Base-by-base conservation (phyloP, 2,113 vertebrate genomes). In the Nymphicus hollandicus region DNA sequence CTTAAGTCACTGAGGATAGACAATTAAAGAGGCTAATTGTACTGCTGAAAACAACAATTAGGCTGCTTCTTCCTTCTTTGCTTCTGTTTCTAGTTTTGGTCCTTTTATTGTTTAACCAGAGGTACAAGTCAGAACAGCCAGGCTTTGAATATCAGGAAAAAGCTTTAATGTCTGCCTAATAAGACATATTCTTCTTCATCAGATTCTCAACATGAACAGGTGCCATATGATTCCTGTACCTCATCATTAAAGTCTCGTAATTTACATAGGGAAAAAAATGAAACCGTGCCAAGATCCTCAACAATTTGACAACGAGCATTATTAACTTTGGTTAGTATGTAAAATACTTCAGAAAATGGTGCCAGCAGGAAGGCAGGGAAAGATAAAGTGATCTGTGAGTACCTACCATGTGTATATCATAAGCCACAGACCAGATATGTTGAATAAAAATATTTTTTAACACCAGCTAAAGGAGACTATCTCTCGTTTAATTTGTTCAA, bases 1-100 rank as follows among this genome's bases (percentile, higher is more conserved):
- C 3, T 58, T 96, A 89, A 97, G 93, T 95, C 93, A 93, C 81
- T 25, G 58, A 81, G 43, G 52, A 89, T 61, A 89, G 10, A 44
- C 86, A 93, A 92, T 95, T 94, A 94, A 91, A 87, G 70, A 85
- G 23, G 68, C 44, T 91, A 93, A 95, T 91, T 76, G 55, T 85
- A 76, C 44, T 81, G 64, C 50, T 95, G 88, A 88, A 96, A 97
- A 96, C 80, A 96, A 93, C 65, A 96, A 95, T 93, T 86, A 85
- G n/a, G 14, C 12, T 55, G 92, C 81, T 94, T 77, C 28, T 91
- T 69, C 10, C 66, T 84, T 43, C 79, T 88, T 71, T 68, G 22
- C 41, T 92, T 94, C 46, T 71, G 13, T 72, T 88, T 90, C 33
- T 85, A 41, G 28, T 85, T 94, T 92, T 78, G 43, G 60, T 85